Evolutionary conservation across 1,140 invertebrate species (phyloP).

Genomic region (Popillia japonica): DNA sequence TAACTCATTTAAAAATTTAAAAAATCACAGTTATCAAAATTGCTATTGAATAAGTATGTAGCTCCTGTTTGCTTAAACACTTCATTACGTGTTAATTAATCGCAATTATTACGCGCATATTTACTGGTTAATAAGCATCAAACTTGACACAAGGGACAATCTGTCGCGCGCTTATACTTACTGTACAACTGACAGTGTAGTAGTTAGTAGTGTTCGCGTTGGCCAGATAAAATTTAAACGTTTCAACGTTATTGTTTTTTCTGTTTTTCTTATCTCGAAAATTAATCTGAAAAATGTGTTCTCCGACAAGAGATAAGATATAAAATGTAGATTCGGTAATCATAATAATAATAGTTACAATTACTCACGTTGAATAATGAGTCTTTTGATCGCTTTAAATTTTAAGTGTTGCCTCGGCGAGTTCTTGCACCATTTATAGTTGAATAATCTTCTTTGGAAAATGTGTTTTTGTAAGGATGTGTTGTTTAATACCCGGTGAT

Average conservation of each 20-base stretch:
- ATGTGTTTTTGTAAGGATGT: not conserved
- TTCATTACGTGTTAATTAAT: not conserved
- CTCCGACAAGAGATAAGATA: not conserved
- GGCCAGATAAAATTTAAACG: no score
- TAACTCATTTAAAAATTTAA: no score
- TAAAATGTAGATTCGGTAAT: not conserved
- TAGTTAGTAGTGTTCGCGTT: no score
- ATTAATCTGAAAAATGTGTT: slow-evolving; percentile 1
- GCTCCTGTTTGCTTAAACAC: not conserved
- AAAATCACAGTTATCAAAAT: no score
- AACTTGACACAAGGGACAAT: not conserved
- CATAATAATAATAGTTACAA: not conserved
- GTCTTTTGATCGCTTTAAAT: not conserved
- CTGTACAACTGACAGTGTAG: no score
- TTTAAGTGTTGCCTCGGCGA: no score
- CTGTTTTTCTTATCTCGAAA: not conserved
- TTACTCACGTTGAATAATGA: not conserved
- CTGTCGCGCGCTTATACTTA: not conserved
- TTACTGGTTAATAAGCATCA: not conserved
- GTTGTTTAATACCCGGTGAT: not conserved
- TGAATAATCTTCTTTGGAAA: no score
- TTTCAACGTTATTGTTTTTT: no score
- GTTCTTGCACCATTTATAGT: no score
- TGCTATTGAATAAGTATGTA: not conserved
- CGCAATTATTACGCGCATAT: not conserved